Base-by-base conservation (phyloP, 1,140 invertebrate genomes). In the Lordiphosa stackelbergi region DNA sequence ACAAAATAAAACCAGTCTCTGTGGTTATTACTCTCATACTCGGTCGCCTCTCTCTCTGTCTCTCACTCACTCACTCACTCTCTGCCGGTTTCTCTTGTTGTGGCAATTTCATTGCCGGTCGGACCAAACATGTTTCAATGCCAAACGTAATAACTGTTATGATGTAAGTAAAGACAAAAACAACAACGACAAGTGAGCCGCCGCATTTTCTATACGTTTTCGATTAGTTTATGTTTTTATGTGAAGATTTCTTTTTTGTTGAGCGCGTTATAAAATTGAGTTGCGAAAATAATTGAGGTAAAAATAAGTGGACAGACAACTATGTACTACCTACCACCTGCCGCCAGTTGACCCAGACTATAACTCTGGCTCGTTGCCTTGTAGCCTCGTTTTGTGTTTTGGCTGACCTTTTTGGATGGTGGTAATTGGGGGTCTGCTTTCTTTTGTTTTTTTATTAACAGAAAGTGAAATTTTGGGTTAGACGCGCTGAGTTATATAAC, bases 121-220 rank as follows among this genome's bases (percentile, higher is more conserved):
- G 53, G 49, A 62, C 45, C 54, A 81, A 79, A 72, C 74, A 60
- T 75, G 74, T 75, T 84, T 83, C 81, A 85, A 85, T 85, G 81
- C 72, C 81, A 85, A 85, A 85, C 77, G 83, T 83, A 85, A 85
- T 85, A 81, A 81, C 81, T 59, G 77, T 77, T 81, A 84, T 83
- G 78, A 83, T 83, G 78, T 83, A 83, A 83, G 77, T 84, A 47
- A 57, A 38, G 40, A 45, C 52, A 43, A 45, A 46, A 58, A 37
- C 57, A 66, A 16, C 42, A 49, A 8, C 37, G 24, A 60, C 45
- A 49, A 51, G 36, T 37, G 34, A 56, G 46, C 35, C 38, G 37
- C 31, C 11, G 16, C 46, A 31, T 65, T 78, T 78, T 48, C 35
- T 56, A 37, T 41, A 62, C 19, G 19, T 59, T 41, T 53, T 73